Evolutionary conservation across 2,797 vertebrate genomes (phyloP).

Genomic region (Acanthurus lineatus): DNA sequence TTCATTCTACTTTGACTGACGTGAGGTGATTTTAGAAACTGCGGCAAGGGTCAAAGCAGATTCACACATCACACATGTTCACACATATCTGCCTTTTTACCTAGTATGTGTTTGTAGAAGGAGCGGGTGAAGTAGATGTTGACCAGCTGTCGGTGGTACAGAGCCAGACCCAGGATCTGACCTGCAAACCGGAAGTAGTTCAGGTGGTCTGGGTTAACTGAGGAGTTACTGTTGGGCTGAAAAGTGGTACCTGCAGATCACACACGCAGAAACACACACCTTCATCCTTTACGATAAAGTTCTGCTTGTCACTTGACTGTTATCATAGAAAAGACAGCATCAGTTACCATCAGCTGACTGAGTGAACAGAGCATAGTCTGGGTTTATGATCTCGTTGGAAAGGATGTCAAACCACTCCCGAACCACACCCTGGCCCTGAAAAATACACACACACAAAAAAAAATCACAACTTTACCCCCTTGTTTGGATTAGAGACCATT

Average conservation of each 20-base stretch:
- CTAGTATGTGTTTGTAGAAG: conserved; percentile 99
- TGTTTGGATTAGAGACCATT: background rate
- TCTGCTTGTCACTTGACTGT: background rate
- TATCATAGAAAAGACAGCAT: background rate
- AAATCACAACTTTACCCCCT: background rate
- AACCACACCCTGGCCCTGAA: conserved; percentile 97
- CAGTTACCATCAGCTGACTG: conserved; percentile 96
- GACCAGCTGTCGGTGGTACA: conserved; percentile 96
- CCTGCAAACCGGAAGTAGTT: conserved; percentile 99
- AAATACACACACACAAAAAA: conserved; percentile 18
- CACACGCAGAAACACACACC: background rate
- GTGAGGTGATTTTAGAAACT: too few species aligned
- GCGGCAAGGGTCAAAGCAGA: too few species aligned
- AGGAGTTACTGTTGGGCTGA: conserved; percentile 99
- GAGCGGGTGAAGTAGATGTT: conserved; percentile 99
- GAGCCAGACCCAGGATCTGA: conserved; percentile 95
- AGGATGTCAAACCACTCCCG: conserved; percentile 99
- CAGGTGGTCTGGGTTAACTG: conserved; percentile 97
- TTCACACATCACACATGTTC: too few species aligned
- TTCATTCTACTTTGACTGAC: too few species aligned
- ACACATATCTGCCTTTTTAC: conserved; percentile 72
- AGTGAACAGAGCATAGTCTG: conserved; percentile 97
- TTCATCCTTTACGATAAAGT: background rate
- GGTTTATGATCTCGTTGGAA: conserved; percentile 99
- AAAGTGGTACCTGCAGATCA: conserved; percentile 93